phyloP scores from a whole-genome alignment of 1,140 invertebrate genomes.

The Brachionus koreanus region DNA sequence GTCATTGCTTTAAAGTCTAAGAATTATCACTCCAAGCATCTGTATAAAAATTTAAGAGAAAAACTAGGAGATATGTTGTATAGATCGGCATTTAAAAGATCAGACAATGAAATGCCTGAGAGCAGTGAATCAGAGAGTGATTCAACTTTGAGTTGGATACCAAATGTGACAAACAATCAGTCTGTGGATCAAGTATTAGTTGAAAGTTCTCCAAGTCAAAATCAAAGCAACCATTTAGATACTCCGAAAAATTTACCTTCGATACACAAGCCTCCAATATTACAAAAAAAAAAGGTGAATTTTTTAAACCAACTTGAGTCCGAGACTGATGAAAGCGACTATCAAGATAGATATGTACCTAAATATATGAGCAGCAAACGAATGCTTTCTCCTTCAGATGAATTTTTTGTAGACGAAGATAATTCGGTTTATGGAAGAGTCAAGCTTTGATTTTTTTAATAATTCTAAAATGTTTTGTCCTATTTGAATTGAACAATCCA shows the following conservation, averaged over 20 bases:
- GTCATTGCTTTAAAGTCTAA: neutral
- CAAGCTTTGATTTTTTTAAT: conserved; percentile 6
- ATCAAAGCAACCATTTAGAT: neutral
- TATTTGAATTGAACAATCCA: too few species aligned
- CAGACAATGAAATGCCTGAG: neutral
- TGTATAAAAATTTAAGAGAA: neutral
- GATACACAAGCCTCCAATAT: neutral
- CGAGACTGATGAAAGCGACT: conserved; percentile 13
- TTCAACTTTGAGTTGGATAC: neutral
- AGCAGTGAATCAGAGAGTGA: neutral
- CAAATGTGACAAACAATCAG: neutral
- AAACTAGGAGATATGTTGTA: neutral
- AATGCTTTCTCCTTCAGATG: neutral
- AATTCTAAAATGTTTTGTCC: neutral
- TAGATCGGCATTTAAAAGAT: neutral
- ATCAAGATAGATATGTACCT: conserved; percentile 31
- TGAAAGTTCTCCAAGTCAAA: neutral
- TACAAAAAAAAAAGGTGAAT: neutral
- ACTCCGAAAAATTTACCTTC: neutral
- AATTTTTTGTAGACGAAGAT: conserved; percentile 18
- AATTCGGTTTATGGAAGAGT: conserved; percentile 25
- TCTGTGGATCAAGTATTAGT: neutral
- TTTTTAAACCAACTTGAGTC: neutral
- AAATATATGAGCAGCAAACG: conserved; percentile 16
- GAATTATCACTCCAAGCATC: neutral